Evolutionary conservation across 2,113 vertebrate species (phyloP).

Genomic region (Otocyon megalotis): DNA sequence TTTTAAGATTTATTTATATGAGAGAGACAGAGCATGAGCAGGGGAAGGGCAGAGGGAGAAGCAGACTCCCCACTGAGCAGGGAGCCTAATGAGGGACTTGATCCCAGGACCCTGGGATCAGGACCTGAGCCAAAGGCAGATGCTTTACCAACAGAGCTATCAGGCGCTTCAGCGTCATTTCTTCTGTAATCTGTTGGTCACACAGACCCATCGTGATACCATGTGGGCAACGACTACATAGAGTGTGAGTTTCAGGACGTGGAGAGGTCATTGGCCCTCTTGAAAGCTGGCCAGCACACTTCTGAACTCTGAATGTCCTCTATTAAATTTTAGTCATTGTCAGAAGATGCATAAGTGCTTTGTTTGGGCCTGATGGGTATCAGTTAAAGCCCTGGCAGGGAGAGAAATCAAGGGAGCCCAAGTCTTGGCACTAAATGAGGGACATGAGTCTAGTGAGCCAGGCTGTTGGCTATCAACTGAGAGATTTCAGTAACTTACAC

Average conservation of each 20-base stretch:
- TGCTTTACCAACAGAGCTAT: neutral
- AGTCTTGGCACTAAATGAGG: neutral
- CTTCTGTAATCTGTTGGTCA: neutral
- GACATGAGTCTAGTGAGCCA: neutral
- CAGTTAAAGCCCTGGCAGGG: neutral
- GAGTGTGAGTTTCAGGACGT: neutral
- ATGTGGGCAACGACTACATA: neutral
- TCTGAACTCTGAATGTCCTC: neutral
- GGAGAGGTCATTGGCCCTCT: rapidly evolving
- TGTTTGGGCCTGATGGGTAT: neutral
- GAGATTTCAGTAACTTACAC: neutral
- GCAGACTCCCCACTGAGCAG: neutral
- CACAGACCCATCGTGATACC: neutral
- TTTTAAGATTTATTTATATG: neutral
- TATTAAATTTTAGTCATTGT: neutral
- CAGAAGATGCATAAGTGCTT: neutral
- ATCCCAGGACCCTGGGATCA: neutral
- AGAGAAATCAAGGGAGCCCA: neutral
- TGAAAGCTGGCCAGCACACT: neutral
- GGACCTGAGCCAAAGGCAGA: neutral
- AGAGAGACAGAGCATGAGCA: neutral
- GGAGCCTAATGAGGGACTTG: neutral
- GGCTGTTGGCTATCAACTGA: neutral
- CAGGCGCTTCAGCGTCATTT: neutral
- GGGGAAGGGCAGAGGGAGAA: neutral